These are phyloP conservation scores for Orchesella flavescens DNA, from an alignment of 2,888 invertebrate species.

Conservation along the genomic window DNA sequence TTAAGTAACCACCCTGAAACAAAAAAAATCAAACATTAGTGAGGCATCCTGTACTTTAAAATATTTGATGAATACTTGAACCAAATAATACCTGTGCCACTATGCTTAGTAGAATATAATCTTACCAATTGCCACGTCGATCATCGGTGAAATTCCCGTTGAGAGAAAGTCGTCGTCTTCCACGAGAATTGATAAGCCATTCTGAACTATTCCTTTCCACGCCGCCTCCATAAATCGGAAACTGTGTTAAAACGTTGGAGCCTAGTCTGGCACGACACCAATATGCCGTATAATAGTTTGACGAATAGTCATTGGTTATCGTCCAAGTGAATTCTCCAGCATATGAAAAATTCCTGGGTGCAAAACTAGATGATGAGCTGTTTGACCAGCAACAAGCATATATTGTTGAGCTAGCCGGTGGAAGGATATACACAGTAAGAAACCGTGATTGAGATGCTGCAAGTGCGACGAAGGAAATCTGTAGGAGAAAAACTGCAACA, in stretches of 20 bases:
- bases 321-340: background rate
- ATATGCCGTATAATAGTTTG: background rate
- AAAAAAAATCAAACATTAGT: too few relatives aligned
- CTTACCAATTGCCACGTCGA: background rate
- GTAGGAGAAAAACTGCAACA: background rate
- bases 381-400: conserved; percentile 15
- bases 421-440: conserved; percentile 17
- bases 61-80: too few relatives aligned
- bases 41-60: too few relatives aligned
- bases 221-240: conserved; percentile 9
- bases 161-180: conserved; percentile 10
- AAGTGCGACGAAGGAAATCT: background rate
- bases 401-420: conserved; percentile 11
- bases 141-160: background rate
- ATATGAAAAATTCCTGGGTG: background rate
- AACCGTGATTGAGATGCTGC: background rate
- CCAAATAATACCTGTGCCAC: too few relatives aligned
- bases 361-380: background rate
- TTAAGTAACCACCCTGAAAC: too few relatives aligned
- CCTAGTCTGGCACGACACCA: conserved; percentile 28
- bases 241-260: background rate
- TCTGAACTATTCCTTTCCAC: conserved; percentile 18
- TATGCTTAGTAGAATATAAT: too few relatives aligned
- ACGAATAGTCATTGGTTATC: background rate
- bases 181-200: conserved; percentile 15